Evolutionary conservation across 2,888 invertebrate species (phyloP), one percentile per base, ranked within the genome.

Genomic region (Clivina fossor): DNA sequence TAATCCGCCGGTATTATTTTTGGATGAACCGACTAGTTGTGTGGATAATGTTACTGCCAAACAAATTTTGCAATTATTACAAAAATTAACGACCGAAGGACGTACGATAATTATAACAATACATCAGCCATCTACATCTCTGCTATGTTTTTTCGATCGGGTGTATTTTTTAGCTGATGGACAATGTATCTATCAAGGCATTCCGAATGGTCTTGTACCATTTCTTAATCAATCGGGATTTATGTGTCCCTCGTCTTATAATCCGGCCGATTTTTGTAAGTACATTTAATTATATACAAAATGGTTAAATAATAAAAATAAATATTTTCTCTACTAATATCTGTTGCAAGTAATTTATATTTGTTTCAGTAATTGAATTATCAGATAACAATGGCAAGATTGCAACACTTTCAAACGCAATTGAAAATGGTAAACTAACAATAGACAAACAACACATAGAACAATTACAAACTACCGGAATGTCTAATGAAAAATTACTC

Each of bases 1-100:
- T 70, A 90, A 91, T 71, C 91, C 90, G 0, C 88, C 88, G 16
- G 82, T 90, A 15, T 87, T 91, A 76, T 90, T 90, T 71, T 78
- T 90, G 63, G 90, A 90, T 68, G 90, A 90, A 71, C 90, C 90
- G 0, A 90, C 90, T 0, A 85, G 85, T 61, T 85, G 85, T 0
- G 65, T 85, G 62, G 85, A 85, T 66, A 84, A 80, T 40, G 85
- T 85, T 2, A 80, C 84, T 0, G 81, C 83, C 0, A 73, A 76
- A 0, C 80, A 83, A 63, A 82, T 83, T 59, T 75, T 85, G 24
- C 78, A 78, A 37, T 22, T 85, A 38, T 68, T 85, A 37, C 75
- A 76, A 18, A 75, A 77, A 38, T 64, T 85, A 62, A 82, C 85
- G 0, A 73, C 78, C 40, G 80, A 83, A 65, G 85, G 84, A 2